A percentile compares a stretch with the other conserved stretches of the same genome.
These are phyloP conservation scores for Theocolax elegans DNA, from an alignment of 1,140 invertebrate genomes.

Conservation along the genomic window DNA sequence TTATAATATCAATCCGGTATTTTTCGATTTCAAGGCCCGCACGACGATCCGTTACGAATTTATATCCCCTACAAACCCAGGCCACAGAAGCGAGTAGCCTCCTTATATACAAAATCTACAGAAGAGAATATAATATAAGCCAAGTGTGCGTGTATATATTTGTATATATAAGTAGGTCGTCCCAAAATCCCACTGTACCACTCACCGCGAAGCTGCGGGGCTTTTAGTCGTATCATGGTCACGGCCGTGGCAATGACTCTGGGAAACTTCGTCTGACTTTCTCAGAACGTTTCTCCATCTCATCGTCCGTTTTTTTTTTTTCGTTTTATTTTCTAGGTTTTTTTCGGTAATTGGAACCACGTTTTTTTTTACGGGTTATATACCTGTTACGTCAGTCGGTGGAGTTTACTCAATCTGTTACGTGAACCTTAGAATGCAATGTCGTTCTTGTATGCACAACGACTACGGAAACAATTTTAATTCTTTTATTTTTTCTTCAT, in stretches of 20 bases:
- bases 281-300: too few species aligned
- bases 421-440: background rate
- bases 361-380: background rate
- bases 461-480: too few species aligned
- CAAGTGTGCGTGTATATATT: too few species aligned
- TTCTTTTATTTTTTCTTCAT: too few species aligned
- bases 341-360: background rate
- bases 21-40: background rate
- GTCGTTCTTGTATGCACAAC: too few species aligned
- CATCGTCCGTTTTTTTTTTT: background rate
- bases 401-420: background rate
- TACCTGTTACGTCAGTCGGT: constrained; percentile 17
- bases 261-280: background rate
- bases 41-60: constrained; percentile 9
- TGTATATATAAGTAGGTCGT: constrained; percentile 45
- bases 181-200: constrained; percentile 42
- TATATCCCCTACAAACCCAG: too few species aligned
- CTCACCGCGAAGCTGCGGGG: constrained; percentile 33
- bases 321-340: background rate
- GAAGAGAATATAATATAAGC: too few species aligned
- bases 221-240: background rate
- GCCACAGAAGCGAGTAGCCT: too few species aligned
- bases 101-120: too few species aligned
- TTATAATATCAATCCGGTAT: too few species aligned
- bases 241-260: constrained; percentile 11